phyloP scores from a whole-genome alignment of 1,140 invertebrate species.

The Drosophila bocqueti region DNA sequence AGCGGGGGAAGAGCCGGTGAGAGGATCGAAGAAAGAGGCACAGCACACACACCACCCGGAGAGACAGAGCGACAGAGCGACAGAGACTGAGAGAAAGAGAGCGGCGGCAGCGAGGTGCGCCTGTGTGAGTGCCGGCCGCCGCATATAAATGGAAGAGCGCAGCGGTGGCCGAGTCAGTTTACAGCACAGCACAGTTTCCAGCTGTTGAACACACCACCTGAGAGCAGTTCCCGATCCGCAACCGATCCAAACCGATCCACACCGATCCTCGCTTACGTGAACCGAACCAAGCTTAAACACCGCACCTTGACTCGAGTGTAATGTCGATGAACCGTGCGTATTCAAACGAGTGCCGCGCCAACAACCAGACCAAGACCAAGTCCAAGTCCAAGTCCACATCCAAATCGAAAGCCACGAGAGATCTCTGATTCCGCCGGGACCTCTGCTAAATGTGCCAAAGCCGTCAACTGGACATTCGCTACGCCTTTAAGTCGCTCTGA shows the following conservation, averaged over 20 bases:
- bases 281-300: constrained; percentile 22
- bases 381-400: neutral
- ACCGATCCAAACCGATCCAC: constrained; percentile 1
- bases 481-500: constrained; percentile 38
- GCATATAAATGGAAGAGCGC: constrained; percentile 75
- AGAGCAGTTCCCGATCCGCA: constrained; percentile 24
- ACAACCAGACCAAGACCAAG: constrained; percentile 44
- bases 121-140: constrained; percentile 24
- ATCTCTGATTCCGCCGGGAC: constrained; percentile 13
- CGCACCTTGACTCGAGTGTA: constrained; percentile 74
- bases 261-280: constrained; percentile 39
- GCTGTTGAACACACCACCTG: constrained; percentile 78
- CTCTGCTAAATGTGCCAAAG: constrained; percentile 59
- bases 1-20: constrained; percentile 13
- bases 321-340: constrained; percentile 80
- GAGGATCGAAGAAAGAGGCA: constrained; percentile 33
- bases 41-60: constrained; percentile 9
- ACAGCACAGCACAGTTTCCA: constrained; percentile 75
- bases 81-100: constrained; percentile 10
- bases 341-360: constrained; percentile 67
- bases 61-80: neutral
- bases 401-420: constrained; percentile 18
- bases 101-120: neutral
- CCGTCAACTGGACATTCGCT: constrained; percentile 66
- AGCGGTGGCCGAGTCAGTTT: constrained; percentile 56